Evolutionary conservation across 2,113 vertebrate genomes (phyloP).

Genomic region (Anthoscopus minutus): DNA sequence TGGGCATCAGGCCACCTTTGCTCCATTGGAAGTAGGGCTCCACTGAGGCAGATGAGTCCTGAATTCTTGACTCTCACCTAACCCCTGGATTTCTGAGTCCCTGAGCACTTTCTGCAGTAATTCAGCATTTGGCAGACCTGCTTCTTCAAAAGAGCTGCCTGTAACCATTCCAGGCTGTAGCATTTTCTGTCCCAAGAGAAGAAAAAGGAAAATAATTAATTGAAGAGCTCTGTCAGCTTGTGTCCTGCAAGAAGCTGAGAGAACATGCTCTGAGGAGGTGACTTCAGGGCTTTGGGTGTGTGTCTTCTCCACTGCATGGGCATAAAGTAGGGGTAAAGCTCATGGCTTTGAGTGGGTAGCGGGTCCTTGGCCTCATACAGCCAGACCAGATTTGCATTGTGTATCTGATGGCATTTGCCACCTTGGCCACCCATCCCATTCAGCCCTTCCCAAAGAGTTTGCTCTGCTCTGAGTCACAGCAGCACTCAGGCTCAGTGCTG

Average conservation of each 20-base stretch:
- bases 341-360: neutral
- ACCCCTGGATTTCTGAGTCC: neutral
- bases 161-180: neutral
- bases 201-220: neutral
- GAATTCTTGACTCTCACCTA: neutral
- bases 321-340: neutral
- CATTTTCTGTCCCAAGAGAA: neutral
- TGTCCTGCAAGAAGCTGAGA: neutral
- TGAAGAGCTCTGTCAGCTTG: neutral
- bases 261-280: neutral
- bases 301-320: neutral
- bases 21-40: neutral
- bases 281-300: neutral
- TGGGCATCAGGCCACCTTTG: neutral
- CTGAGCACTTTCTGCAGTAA: neutral
- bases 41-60: neutral
- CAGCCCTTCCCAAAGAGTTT: neutral
- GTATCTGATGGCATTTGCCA: fast-evolving
- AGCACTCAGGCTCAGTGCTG: fast-evolving
- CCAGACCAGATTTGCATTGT: neutral
- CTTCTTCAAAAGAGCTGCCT: neutral
- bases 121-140: neutral
- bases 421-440: fast-evolving
- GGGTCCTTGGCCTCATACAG: neutral
- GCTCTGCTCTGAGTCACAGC: neutral